These are phyloP conservation scores for Hydra vulgaris DNA, from an alignment of 30 jellyfish, hydroid and myxozoan genomes.

Conservation along the genomic window DNA sequence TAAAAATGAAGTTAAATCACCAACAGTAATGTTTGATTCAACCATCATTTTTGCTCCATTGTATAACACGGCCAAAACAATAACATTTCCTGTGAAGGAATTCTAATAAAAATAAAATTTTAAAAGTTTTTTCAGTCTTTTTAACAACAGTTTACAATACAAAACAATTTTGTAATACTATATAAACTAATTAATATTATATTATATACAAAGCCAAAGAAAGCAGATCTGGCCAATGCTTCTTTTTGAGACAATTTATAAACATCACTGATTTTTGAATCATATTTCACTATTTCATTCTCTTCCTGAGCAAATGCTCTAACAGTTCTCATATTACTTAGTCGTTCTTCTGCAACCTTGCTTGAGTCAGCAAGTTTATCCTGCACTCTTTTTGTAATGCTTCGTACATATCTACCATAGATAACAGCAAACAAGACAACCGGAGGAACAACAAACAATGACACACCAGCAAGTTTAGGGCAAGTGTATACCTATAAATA, in stretches of 20 bases:
- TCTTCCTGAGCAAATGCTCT: slow-evolving; percentile 88
- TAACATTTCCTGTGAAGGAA: slow-evolving; percentile 88
- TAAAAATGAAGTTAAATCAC: slow-evolving; percentile 92
- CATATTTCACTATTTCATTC: slow-evolving; percentile 53
- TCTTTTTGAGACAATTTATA: slow-evolving; percentile 75
- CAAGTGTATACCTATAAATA: slow-evolving; percentile 66
- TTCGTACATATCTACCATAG: slow-evolving; percentile 88
- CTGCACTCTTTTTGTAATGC: slow-evolving; percentile 76
- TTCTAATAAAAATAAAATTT: slow-evolving; percentile 31
- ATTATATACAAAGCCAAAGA: slow-evolving; percentile 86
- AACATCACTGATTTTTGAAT: slow-evolving; percentile 43
- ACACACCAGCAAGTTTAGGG: slow-evolving; percentile 72
- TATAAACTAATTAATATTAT: neutral
- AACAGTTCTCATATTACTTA: slow-evolving; percentile 76
- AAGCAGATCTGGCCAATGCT: slow-evolving; percentile 90
- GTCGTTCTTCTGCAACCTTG: slow-evolving; percentile 95
- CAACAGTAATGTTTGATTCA: slow-evolving; percentile 87
- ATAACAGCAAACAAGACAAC: slow-evolving; percentile 75
- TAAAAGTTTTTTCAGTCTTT: neutral
- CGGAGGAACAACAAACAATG: slow-evolving; percentile 88
- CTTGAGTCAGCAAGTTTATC: slow-evolving; percentile 85
- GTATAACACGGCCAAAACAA: slow-evolving; percentile 73
- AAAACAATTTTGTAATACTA: neutral
- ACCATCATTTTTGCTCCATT: slow-evolving; percentile 97
- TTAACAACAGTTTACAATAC: neutral